These are phyloP conservation scores for Furcifer pardalis DNA, from an alignment of 2,797 vertebrate species.

Conservation along the genomic window DNA sequence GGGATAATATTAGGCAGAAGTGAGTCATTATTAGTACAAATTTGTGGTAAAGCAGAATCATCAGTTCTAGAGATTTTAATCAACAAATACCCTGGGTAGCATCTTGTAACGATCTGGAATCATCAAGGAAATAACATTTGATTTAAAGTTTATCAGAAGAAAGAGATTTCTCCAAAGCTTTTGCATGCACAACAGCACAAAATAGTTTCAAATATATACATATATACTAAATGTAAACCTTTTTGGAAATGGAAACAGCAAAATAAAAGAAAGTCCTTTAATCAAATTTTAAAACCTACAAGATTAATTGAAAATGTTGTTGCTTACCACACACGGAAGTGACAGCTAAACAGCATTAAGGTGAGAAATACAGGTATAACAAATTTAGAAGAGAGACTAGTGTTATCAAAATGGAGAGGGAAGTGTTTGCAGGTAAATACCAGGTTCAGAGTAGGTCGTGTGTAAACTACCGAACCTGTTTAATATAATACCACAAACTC, in stretches of 20 bases:
- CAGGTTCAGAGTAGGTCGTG: slow-evolving; percentile 13
- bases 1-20: slow-evolving; percentile 38
- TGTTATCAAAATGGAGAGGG: not conserved
- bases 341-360: not conserved
- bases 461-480: not conserved
- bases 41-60: not conserved
- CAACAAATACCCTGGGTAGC: slow-evolving; percentile 6
- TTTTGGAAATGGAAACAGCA: not conserved
- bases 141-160: slow-evolving; percentile 19
- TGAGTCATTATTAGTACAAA: slow-evolving; percentile 2
- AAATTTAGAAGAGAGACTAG: not conserved
- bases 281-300: not conserved
- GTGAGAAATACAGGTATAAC: not conserved
- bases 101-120: not conserved
- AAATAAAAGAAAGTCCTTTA: slow-evolving; percentile 3
- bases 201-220: not conserved
- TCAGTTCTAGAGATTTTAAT: slow-evolving; percentile 42
- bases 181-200: slow-evolving; percentile 61
- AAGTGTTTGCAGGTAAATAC: not conserved
- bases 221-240: not conserved
- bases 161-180: slow-evolving; percentile 80
- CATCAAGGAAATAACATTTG: slow-evolving; percentile 40
- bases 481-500: not conserved
- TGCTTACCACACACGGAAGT: not conserved
- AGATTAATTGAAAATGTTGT: slow-evolving; percentile 1